Conservation (phyloP, 2,888 invertebrate species). For the Stegana nigrithorax region DNA sequence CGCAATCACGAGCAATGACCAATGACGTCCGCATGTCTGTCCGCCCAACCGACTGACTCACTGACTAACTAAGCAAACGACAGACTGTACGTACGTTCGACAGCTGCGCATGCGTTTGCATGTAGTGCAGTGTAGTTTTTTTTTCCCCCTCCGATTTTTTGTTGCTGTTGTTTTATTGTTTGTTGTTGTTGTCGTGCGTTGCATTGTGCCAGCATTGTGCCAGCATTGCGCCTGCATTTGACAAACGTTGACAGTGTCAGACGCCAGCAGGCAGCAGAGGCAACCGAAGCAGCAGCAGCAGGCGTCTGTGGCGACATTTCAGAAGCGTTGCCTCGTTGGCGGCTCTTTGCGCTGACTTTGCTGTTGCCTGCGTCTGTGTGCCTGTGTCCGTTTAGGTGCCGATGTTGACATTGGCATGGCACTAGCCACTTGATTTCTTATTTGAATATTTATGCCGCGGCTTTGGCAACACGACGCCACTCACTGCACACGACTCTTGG, state of each 20-base stretch:
- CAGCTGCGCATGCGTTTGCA: background rate
- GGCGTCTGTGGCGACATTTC: constrained; percentile 1
- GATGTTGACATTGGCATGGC: constrained; percentile 43
- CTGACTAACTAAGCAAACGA: background rate
- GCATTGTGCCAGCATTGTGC: constrained; percentile 37
- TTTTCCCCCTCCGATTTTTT: no score
- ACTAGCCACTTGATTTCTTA: constrained; percentile 52
- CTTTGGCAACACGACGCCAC: background rate
- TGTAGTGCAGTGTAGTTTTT: no score
- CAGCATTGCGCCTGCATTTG: constrained; percentile 43
- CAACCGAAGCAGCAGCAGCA: background rate
- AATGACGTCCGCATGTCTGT: background rate
- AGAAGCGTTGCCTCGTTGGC: constrained; percentile 30
- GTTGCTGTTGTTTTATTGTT: no score
- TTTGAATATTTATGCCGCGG: constrained; percentile 48
- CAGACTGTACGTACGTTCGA: no score
- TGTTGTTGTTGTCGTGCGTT: no score
- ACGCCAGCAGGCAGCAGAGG: background rate
- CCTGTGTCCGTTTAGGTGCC: no score
- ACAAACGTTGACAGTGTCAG: constrained; percentile 50
- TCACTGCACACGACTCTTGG: constrained; percentile 24
- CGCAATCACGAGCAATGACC: constrained; percentile 5
- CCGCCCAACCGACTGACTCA: background rate
- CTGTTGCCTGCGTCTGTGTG: no score
- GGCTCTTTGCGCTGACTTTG: constrained; percentile 7